Percentiles rank a stretch among this genome's conserved stretches.
Evolutionary conservation across 2,888 invertebrate genomes (phyloP).

Genomic region (Anthophora plumipes): DNA sequence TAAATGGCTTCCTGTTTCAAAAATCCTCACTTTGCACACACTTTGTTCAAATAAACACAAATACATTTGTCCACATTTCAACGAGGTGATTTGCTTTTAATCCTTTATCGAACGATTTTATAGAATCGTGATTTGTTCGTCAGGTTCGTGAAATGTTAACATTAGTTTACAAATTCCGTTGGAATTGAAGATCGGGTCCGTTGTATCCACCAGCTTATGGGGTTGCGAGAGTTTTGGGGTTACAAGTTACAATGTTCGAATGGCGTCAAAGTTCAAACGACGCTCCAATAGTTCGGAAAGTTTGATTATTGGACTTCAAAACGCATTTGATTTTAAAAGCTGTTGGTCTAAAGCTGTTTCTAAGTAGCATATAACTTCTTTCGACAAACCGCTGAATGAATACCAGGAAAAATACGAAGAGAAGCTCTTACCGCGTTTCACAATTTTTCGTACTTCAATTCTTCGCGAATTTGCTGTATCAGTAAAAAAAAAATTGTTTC

Average conservation of each 20-base stretch:
- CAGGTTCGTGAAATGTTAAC: too few species aligned
- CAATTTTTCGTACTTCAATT: background rate
- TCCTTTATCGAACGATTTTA: too few species aligned
- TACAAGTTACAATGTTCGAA: background rate
- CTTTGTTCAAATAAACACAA: background rate
- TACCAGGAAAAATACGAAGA: background rate
- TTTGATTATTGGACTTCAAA: background rate
- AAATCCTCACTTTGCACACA: background rate
- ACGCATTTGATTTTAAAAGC: background rate
- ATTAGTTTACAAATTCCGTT: background rate
- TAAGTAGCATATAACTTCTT: background rate
- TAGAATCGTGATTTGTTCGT: too few species aligned
- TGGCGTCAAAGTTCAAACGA: background rate
- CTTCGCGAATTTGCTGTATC: too few species aligned
- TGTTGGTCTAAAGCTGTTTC: background rate
- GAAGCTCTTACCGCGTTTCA: background rate
- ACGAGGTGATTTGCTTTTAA: background rate
- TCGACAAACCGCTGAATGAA: background rate
- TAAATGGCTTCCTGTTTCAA: background rate
- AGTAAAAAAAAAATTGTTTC: too few species aligned
- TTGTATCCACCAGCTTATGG: background rate
- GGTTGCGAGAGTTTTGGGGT: background rate
- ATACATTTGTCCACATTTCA: background rate
- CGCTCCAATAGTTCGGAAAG: background rate
- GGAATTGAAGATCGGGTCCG: background rate